Evolutionary conservation across 2,113 vertebrate genomes (phyloP), one percentile per base, ranked within the genome.

Genomic region (Pachyramphus minor): DNA sequence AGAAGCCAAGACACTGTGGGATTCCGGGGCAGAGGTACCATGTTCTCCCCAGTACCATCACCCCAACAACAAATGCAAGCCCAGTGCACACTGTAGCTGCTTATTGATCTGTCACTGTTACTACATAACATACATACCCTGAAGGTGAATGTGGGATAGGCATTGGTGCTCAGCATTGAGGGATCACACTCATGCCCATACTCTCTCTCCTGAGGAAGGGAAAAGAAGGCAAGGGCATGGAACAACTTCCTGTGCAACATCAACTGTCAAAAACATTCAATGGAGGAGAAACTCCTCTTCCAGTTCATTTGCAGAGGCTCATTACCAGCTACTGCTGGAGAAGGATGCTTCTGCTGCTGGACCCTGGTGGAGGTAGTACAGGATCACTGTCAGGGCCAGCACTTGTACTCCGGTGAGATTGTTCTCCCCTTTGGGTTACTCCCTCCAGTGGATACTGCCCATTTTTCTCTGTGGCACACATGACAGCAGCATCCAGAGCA

Each of bases 281-380:
- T 52, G 37, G 85, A 97, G 74, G 78, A 95, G 93, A 93, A 97
- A 90, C 55, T 92, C 90, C 87, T 93, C 95, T 97, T 97, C 94
- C 95, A 97, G 94, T 97, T 97, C 63, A n/a, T 82, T 93, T 92
- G 77, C 89, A 96, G 89, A 95, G 91, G 87, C 79, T 95, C 79
- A 67, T 81, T 63, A 84, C 35, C 89, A 91, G 94, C 92, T 82
- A 49, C 81, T 93, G 91, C 86, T 77, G 83, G 87, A 93, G 94
- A 94, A 96, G 82, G 80, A 87, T 19, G 80, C 90, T 89, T 92
- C 90, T 95, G 79, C 95, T 83, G 95, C 93, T 71, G 68, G 91
- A 89, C 84, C 93, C 93, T 78, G 59, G 55, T 0, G 79, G 92
- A 97, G 95, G 95, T 95, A 97, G 97, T 84, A 95, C 90, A 84